A percentile compares a stretch with the other conserved stretches of the same genome.
Evolutionary conservation across 2,797 vertebrate species (phyloP).

Genomic region (Sebastiscus albofasciatus): DNA sequence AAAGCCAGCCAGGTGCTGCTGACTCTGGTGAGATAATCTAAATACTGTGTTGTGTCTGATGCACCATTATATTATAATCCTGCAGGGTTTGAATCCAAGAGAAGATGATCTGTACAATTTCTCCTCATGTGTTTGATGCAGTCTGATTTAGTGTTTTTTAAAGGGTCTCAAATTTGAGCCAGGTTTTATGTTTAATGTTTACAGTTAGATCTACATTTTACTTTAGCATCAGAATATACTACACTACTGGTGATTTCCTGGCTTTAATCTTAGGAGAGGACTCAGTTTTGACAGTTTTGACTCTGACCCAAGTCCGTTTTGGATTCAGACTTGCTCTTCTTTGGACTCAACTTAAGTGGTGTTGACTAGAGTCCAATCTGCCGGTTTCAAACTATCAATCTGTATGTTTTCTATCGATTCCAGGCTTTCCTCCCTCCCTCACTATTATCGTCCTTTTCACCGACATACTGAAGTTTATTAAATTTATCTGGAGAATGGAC

Average conservation of each 20-base stretch:
- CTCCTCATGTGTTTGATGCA: background rate
- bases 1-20: background rate
- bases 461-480: slow-evolving; percentile 8
- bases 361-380: background rate
- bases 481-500: slow-evolving; percentile 14
- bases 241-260: background rate
- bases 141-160: background rate
- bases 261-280: background rate
- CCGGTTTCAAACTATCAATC: background rate
- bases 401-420: background rate
- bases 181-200: background rate
- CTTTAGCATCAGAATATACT: background rate
- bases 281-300: background rate
- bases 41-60: background rate
- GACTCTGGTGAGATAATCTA: background rate
- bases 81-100: background rate
- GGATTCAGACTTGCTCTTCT: background rate
- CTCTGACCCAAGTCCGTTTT: background rate
- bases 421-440: background rate
- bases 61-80: background rate
- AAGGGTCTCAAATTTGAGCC: background rate
- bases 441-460: background rate
- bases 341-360: background rate
- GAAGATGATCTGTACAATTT: background rate
- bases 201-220: background rate